phyloP scores from a whole-genome alignment of 2,888 invertebrate genomes.

The Pecten maximus region DNA sequence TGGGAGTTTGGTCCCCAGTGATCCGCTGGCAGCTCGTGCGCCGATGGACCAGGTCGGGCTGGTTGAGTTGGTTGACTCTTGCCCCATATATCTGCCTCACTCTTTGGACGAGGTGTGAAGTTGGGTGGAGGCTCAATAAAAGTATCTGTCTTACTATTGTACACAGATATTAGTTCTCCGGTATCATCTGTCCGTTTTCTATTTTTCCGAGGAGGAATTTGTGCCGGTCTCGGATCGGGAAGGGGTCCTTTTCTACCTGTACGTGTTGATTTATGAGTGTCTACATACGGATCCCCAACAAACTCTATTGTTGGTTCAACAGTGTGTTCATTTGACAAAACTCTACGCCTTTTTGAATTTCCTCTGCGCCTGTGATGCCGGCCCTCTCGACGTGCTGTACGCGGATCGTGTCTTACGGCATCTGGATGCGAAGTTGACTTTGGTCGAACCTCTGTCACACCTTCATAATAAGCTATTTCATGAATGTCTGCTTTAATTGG shows the following conservation, averaged over 20 bases:
- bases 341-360: not conserved
- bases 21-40: not conserved
- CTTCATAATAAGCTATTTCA: constrained; percentile 3
- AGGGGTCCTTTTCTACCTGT: not conserved
- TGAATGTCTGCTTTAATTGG: not conserved
- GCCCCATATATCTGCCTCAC: not conserved
- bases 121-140: not conserved
- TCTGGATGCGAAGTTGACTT: not conserved
- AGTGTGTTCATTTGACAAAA: not conserved
- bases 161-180: not conserved
- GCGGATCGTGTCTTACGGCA: not conserved
- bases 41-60: not conserved
- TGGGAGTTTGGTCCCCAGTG: not conserved
- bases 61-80: not conserved
- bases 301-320: not conserved
- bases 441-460: not conserved
- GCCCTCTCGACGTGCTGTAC: not conserved
- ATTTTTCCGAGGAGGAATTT: not conserved
- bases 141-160: not conserved
- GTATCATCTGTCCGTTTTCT: not conserved
- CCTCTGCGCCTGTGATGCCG: not conserved
- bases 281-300: not conserved
- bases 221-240: not conserved
- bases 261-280: not conserved
- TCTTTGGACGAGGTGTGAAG: not conserved